Evolutionary conservation across 2,113 vertebrate species (phyloP).

Genomic region (Brienomyrus brachyistius): DNA sequence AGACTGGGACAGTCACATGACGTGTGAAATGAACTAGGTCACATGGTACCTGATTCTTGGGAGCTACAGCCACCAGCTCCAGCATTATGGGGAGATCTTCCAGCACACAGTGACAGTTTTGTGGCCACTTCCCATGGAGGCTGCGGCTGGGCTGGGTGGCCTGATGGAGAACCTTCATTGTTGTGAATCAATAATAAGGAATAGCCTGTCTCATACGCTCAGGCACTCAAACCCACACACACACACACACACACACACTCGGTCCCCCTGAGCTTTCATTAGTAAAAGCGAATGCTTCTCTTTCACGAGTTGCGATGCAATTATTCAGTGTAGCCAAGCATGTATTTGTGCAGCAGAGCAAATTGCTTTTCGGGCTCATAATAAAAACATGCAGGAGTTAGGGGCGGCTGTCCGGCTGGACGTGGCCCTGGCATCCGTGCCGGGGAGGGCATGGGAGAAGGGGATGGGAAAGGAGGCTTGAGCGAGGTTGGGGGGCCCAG

Average conservation of each 20-base stretch:
- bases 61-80: not conserved
- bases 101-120: not conserved
- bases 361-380: constrained; percentile 4
- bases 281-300: constrained; percentile 13
- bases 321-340: constrained; percentile 19
- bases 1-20: too few species aligned
- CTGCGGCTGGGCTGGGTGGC: not conserved
- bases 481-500: not conserved
- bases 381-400: constrained; percentile 1
- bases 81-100: not conserved
- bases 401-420: not conserved
- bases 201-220: not conserved
- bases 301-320: not conserved
- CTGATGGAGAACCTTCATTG: not conserved
- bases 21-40: too few species aligned
- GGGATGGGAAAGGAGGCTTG: not conserved
- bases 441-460: not conserved
- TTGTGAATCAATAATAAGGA: constrained; percentile 4
- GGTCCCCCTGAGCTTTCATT: constrained; percentile 5
- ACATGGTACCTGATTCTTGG: not conserved
- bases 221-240: not conserved
- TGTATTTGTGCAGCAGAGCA: constrained; percentile 10
- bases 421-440: not conserved
- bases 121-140: not conserved
- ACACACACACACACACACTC: not conserved